Evolutionary conservation across 2,113 vertebrate genomes (phyloP).

Genomic region (Chaetorhynchus papuensis): DNA sequence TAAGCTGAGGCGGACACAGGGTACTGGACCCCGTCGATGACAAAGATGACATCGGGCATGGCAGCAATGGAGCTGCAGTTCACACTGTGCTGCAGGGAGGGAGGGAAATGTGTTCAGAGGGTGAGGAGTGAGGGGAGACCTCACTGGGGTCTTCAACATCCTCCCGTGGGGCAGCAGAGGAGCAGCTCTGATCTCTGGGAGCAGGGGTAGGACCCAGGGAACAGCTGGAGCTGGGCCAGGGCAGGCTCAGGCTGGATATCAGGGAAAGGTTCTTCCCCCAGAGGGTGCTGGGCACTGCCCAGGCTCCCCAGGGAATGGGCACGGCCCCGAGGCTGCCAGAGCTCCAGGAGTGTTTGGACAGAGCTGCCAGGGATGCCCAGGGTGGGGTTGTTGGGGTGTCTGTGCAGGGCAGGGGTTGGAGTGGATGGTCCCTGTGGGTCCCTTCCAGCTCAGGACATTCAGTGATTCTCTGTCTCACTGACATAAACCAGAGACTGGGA

Average conservation of each 20-base stretch:
- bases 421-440: rapidly evolving
- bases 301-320: neutral
- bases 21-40: constrained; percentile 47
- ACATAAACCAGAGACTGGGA: neutral
- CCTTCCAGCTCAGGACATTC: neutral
- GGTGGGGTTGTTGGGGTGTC: neutral
- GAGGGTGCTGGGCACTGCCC: neutral
- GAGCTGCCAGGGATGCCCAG: rapidly evolving
- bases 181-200: rapidly evolving
- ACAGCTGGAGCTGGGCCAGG: rapidly evolving
- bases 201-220: neutral
- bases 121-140: neutral
- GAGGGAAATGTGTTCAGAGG: neutral
- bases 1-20: constrained; percentile 44
- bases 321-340: neutral
- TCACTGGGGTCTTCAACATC: neutral
- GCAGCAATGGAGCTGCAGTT: constrained; percentile 45
- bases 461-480: neutral
- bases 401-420: neutral
- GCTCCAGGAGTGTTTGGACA: neutral
- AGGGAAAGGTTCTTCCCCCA: neutral
- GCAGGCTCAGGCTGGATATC: rapidly evolving
- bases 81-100: constrained; percentile 21
- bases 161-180: neutral
- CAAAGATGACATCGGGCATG: constrained; percentile 62